Conservation (phyloP, 2,888 invertebrate genomes). For the Lepeophtheirus nordmannii region DNA sequence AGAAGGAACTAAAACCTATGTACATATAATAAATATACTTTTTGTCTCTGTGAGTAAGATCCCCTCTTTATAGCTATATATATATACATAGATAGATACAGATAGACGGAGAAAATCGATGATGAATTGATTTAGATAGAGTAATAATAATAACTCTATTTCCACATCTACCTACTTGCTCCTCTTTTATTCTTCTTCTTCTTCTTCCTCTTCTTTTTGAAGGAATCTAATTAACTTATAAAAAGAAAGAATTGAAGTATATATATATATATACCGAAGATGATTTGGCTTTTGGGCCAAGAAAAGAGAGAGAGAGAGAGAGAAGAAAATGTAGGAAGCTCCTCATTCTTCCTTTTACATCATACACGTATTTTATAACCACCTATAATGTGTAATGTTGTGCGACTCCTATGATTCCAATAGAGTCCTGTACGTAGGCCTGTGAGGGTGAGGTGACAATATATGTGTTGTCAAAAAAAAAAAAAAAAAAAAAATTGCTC, state of each 20-base stretch:
- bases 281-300: slow-evolving; percentile 20
- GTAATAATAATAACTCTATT: slow-evolving; percentile 4
- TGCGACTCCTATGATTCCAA: too few relatives aligned
- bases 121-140: slow-evolving; percentile 6
- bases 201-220: not conserved
- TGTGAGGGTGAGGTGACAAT: too few relatives aligned
- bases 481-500: too few relatives aligned
- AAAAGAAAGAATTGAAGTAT: slow-evolving; percentile 13
- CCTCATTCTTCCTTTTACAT: too few relatives aligned
- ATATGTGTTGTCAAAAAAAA: too few relatives aligned
- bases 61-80: not conserved
- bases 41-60: too few relatives aligned
- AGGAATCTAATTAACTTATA: not conserved
- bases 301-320: slow-evolving; percentile 12
- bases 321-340: not conserved
- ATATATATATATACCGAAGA: slow-evolving; percentile 15
- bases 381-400: too few relatives aligned
- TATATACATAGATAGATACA: slow-evolving; percentile 22
- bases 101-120: not conserved
- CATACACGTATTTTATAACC: too few relatives aligned
- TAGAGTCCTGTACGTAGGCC: too few relatives aligned
- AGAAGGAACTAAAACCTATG: too few relatives aligned
- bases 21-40: too few relatives aligned
- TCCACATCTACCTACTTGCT: not conserved
- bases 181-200: not conserved